Evolutionary conservation across 2,113 vertebrate genomes (phyloP).

Genomic region (Henicopernis longicauda): DNA sequence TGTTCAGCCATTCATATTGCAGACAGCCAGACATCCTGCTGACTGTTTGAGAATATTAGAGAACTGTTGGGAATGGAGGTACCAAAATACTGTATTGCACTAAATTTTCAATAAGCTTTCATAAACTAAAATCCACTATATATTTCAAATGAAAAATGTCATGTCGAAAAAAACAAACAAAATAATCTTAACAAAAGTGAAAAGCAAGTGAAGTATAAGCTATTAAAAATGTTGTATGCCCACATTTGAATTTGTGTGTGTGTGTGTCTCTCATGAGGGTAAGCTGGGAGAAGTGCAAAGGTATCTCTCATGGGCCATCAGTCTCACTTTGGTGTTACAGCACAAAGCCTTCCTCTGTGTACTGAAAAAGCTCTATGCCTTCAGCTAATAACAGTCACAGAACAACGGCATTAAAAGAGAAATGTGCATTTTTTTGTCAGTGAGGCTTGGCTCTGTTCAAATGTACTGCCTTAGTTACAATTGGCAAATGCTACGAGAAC

Average conservation of each 20-base stretch:
- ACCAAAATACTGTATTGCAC: background rate
- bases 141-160: background rate
- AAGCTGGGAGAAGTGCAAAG: background rate
- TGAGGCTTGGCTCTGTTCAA: background rate
- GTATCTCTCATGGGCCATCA: background rate
- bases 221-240: background rate
- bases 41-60: background rate
- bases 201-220: background rate
- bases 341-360: background rate
- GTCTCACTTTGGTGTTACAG: background rate
- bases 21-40: conserved; percentile 39
- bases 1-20: conserved; percentile 46
- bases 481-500: background rate
- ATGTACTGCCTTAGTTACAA: background rate
- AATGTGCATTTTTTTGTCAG: background rate
- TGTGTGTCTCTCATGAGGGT: background rate
- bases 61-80: background rate
- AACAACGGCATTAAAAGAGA: background rate
- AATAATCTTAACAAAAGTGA: background rate
- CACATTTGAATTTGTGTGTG: background rate
- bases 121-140: background rate
- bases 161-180: background rate
- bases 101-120: background rate
- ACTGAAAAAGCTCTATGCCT: background rate
- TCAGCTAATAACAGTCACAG: background rate